These are phyloP conservation scores for Mola mola DNA, from an alignment of 2,113 vertebrate species.

Conservation along the genomic window DNA sequence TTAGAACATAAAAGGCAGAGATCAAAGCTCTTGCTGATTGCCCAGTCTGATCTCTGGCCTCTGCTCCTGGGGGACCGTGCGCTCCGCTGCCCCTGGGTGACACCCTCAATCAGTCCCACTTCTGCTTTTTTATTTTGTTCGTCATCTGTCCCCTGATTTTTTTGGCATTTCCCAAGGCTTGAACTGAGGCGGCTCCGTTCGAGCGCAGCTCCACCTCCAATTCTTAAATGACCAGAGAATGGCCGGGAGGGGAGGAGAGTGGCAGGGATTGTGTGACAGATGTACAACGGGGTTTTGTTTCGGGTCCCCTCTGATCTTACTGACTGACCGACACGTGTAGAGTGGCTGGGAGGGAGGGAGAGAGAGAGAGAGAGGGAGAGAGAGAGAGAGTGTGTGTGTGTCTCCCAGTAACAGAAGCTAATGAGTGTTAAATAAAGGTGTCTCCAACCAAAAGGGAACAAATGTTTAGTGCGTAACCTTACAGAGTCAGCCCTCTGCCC, in stretches of 20 bases:
- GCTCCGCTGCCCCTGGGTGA: constrained; percentile 53
- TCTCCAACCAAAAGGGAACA: constrained; percentile 65
- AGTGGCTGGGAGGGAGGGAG: constrained; percentile 10
- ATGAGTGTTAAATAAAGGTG: constrained; percentile 56
- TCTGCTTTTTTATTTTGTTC: constrained; percentile 59
- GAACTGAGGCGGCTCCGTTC: constrained; percentile 35
- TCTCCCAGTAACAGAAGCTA: constrained; percentile 36
- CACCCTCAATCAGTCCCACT: constrained; percentile 53
- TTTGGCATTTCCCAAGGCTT: constrained; percentile 15
- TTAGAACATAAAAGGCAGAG: constrained; percentile 58
- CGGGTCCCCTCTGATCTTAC: constrained; percentile 65
- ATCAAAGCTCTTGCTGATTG: constrained; percentile 65
- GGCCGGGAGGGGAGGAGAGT: constrained; percentile 34
- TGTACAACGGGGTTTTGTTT: constrained; percentile 76
- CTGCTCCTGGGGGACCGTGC: constrained; percentile 32
- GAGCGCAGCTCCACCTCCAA: constrained; percentile 42
- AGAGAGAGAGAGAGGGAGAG: constrained; percentile 3
- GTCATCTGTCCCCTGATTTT: constrained; percentile 19
- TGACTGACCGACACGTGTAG: constrained; percentile 43
- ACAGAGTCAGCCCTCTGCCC: constrained; percentile 25
- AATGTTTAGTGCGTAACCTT: constrained; percentile 56
- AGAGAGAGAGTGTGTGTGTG: too few relatives aligned
- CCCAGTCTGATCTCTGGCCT: constrained; percentile 47
- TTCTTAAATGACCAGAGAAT: constrained; percentile 56
- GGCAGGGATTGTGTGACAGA: constrained; percentile 59